phyloP scores from a whole-genome alignment of 1,140 invertebrate genomes.

The Ephestia elutella region DNA sequence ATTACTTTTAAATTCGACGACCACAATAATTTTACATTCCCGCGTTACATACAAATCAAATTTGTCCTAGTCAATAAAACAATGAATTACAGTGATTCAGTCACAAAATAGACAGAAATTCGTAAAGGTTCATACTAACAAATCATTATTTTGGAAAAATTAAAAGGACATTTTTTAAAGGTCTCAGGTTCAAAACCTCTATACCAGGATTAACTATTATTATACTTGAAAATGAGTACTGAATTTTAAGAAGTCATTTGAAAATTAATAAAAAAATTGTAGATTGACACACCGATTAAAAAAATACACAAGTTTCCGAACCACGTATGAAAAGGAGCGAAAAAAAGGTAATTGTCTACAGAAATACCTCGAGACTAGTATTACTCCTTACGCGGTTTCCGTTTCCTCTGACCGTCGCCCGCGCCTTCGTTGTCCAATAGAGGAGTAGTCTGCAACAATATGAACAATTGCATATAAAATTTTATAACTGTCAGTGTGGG shows the following conservation, averaged over 20 bases:
- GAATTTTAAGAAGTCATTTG: background rate
- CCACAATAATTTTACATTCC: no score
- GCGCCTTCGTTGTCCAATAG: constrained; percentile 48
- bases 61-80: no score
- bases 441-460: constrained; percentile 31
- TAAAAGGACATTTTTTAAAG: no score
- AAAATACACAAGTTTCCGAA: background rate
- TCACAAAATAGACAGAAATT: background rate
- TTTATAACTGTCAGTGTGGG: no score
- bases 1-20: no score
- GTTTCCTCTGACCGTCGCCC: constrained; percentile 71
- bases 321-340: background rate
- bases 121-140: background rate
- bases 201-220: background rate
- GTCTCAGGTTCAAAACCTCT: no score
- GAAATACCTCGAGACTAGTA: background rate
- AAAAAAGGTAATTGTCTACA: background rate
- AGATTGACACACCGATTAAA: background rate
- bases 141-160: background rate
- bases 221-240: background rate
- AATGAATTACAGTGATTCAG: no score
- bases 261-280: background rate
- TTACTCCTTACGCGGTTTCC: constrained; percentile 75
- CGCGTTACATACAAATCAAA: no score
- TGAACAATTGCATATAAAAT: background rate